Percentiles rank a stretch among this genome's conserved stretches.
Conservation (phyloP, 1,140 invertebrate genomes). For the Drosophila takahashii region DNA sequence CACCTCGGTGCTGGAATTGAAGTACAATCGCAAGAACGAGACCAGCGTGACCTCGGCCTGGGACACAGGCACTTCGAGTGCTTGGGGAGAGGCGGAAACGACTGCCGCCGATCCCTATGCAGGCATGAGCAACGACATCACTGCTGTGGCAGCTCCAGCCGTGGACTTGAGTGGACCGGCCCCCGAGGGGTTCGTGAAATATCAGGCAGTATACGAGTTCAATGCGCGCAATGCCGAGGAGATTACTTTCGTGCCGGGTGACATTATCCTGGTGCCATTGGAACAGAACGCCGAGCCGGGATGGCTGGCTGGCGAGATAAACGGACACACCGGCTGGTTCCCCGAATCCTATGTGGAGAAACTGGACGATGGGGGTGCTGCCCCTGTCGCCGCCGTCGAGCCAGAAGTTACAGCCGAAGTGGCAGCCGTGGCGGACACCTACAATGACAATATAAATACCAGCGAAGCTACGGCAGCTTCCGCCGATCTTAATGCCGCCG, state of each 20-base stretch:
- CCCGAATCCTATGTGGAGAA: constrained; percentile 98
- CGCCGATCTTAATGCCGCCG: constrained; percentile 38
- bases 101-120: constrained; percentile 57
- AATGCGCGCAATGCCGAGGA: constrained; percentile 96
- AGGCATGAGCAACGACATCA: constrained; percentile 59
- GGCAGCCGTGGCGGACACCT: constrained; percentile 40
- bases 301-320: constrained; percentile 97
- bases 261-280: constrained; percentile 94
- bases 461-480: constrained; percentile 5
- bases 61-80: constrained; percentile 72
- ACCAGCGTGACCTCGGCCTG: constrained; percentile 77
- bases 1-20: constrained; percentile 86
- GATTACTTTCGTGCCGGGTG: constrained; percentile 96
- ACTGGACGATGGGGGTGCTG: constrained; percentile 85
- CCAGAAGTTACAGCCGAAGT: constrained; percentile 20
- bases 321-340: constrained; percentile 96
- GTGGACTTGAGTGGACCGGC: constrained; percentile 74
- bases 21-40: constrained; percentile 85
- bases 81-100: constrained; percentile 85
- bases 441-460: constrained; percentile 61
- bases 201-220: constrained; percentile 97
- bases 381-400: constrained; percentile 5
- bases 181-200: constrained; percentile 88
- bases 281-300: constrained; percentile 96
- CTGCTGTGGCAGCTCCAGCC: constrained; percentile 39